phyloP scores from a whole-genome alignment of 2,888 invertebrate genomes.

The Troides oblongomaculatus region DNA sequence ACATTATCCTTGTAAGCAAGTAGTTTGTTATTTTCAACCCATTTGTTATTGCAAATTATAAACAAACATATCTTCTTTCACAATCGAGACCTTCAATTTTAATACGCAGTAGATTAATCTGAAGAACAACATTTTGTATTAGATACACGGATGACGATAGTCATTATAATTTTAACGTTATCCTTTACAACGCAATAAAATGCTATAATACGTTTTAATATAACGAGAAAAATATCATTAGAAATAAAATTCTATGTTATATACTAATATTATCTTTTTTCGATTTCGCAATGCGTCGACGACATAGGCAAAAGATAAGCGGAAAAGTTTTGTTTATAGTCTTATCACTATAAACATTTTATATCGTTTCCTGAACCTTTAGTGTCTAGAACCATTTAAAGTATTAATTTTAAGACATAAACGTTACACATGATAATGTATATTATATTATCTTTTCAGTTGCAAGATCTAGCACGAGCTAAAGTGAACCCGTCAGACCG shows the following conservation, averaged over 20 bases:
- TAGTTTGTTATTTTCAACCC: not conserved
- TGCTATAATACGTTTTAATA: not conserved
- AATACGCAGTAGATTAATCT: not conserved
- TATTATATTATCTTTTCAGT: not conserved
- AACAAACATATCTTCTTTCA: not conserved
- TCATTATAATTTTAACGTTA: not conserved
- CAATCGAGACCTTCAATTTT: constrained; percentile 2
- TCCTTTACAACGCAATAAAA: not conserved
- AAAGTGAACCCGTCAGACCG: constrained; percentile 11
- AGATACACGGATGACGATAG: not conserved
- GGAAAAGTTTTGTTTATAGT: not conserved
- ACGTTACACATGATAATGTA: not conserved
- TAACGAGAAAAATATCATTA: not conserved
- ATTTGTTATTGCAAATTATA: not conserved
- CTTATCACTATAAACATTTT: not conserved
- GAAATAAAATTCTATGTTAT: not conserved
- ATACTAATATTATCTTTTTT: not conserved
- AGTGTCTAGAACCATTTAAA: not conserved
- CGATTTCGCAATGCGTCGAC: not conserved
- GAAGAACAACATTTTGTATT: not conserved
- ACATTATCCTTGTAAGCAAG: not conserved
- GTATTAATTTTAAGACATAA: not conserved
- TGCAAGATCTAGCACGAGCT: not conserved
- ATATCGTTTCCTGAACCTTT: not conserved
- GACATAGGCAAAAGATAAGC: not conserved